These are phyloP conservation scores for Maniola jurtina DNA, from an alignment of 1,140 invertebrate species.

Conservation along the genomic window DNA sequence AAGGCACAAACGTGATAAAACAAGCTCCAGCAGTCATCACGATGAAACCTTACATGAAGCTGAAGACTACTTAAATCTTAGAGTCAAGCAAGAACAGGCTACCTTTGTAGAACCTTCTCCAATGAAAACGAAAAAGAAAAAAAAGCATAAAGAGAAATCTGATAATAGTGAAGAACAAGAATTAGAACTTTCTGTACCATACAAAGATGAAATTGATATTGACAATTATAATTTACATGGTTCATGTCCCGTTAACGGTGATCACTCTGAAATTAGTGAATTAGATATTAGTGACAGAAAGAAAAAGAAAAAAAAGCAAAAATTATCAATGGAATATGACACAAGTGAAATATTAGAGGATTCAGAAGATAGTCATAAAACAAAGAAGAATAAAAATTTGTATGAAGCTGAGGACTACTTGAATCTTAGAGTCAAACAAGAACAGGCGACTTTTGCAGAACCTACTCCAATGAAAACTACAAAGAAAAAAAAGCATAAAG, in stretches of 20 bases:
- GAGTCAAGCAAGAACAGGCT: conserved; percentile 35
- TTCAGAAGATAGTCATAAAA: not conserved
- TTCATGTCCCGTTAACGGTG: not conserved
- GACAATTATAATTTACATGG: not conserved
- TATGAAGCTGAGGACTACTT: conserved; percentile 37
- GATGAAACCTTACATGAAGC: conserved; percentile 29
- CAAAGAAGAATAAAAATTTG: not conserved
- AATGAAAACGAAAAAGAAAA: conserved; percentile 41
- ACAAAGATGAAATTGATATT: not conserved
- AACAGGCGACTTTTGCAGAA: conserved; percentile 27
- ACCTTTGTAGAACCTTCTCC: conserved; percentile 20
- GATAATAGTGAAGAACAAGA: conserved; percentile 12
- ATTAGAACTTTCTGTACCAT: conserved; percentile 3
- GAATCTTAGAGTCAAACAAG: conserved; percentile 37
- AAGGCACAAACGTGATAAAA: conserved; percentile 22
- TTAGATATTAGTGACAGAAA: not conserved
- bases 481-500: conserved; percentile 42
- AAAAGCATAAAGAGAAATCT: conserved; percentile 28
- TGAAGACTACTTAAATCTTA: conserved; percentile 36
- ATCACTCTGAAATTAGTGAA: not conserved
- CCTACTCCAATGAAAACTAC: conserved; percentile 27
- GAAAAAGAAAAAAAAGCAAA: conserved; percentile 2
- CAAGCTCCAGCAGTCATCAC: not conserved
- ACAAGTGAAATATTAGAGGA: not conserved
- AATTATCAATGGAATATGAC: not conserved